Evolutionary conservation across 92 coral and sea anemone genomes (phyloP).

Genomic region (Zoanthus solanderi): DNA sequence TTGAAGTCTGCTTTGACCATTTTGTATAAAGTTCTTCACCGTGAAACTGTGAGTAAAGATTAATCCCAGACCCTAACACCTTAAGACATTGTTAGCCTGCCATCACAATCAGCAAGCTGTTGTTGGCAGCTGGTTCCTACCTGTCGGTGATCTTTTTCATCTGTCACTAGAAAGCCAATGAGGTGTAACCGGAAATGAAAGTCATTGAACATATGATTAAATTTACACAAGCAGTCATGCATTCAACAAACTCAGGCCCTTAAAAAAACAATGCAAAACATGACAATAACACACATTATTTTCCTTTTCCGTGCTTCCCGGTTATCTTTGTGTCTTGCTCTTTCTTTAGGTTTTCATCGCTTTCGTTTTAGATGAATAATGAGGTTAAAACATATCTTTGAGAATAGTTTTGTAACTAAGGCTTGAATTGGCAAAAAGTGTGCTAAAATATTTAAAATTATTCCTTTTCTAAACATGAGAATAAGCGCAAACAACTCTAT

Average conservation of each 20-base stretch:
- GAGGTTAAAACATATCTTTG: background rate
- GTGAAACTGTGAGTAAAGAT: background rate
- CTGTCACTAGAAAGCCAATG: constrained; percentile 51
- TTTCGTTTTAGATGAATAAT: background rate
- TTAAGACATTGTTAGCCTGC: constrained; percentile 19
- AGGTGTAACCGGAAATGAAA: constrained; percentile 47
- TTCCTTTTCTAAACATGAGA: too few species aligned
- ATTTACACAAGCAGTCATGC: background rate
- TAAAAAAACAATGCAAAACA: too few species aligned
- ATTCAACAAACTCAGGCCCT: too few species aligned
- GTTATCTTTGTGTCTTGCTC: background rate
- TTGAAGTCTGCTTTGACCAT: constrained; percentile 87
- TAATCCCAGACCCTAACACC: constrained; percentile 21
- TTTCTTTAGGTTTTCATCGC: background rate
- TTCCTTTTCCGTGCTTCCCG: background rate
- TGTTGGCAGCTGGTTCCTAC: constrained; percentile 24
- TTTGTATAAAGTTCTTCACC: background rate
- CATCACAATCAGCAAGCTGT: constrained; percentile 5
- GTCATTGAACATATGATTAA: constrained; percentile 11
- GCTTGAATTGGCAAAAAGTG: too few species aligned
- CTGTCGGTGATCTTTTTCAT: constrained; percentile 45
- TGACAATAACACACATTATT: too few species aligned
- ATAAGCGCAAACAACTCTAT: too few species aligned
- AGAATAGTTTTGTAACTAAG: too few species aligned
- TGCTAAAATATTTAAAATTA: too few species aligned